These are phyloP conservation scores for Myotis planiceps DNA, from an alignment of 2,797 vertebrate species.

Conservation along the genomic window DNA sequence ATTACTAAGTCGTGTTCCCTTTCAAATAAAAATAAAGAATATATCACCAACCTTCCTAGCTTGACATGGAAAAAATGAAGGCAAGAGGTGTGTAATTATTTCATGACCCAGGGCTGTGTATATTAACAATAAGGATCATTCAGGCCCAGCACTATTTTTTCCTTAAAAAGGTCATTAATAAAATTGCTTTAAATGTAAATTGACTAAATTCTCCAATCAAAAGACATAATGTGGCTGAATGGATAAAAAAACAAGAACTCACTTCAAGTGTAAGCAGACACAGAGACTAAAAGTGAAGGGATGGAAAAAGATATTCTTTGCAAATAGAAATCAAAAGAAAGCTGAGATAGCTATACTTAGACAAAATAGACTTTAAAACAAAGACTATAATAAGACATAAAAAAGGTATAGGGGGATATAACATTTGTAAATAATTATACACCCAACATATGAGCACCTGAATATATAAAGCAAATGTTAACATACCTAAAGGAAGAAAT, in stretches of 20 bases:
- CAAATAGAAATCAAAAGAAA: background rate
- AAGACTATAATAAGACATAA: background rate
- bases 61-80: background rate
- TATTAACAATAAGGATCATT: conserved; percentile 3
- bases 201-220: background rate
- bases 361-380: background rate
- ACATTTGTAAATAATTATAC: background rate
- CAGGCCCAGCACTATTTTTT: background rate
- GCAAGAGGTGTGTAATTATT: background rate
- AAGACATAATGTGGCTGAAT: background rate
- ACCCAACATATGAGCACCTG: background rate
- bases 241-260: background rate
- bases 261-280: background rate
- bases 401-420: background rate
- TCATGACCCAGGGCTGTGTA: background rate
- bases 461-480: background rate
- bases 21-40: conserved; percentile 14
- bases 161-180: conserved; percentile 22
- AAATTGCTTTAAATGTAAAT: background rate
- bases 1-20: background rate
- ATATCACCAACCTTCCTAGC: background rate
- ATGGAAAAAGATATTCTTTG: background rate
- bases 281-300: background rate
- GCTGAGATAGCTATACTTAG: background rate
- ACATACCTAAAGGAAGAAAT: background rate